phyloP scores from a whole-genome alignment of 2,113 vertebrate genomes.

The Thryonomys swinderianus region DNA sequence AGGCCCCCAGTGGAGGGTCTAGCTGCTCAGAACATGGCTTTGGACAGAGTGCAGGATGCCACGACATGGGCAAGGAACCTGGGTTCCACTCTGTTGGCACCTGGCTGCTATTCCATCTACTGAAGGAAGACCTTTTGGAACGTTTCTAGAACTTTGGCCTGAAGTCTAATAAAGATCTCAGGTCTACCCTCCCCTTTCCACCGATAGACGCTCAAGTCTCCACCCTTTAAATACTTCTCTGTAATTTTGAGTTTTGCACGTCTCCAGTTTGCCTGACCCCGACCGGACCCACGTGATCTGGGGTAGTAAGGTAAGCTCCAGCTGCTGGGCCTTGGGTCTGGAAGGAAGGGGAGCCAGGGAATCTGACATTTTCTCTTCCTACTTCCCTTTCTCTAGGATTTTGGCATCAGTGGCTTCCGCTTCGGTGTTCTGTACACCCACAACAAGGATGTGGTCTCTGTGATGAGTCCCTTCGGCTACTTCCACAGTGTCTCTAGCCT shows the following conservation, averaged over 20 bases:
- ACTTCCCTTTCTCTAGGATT: slow-evolving; percentile 87
- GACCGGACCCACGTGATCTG: slow-evolving; percentile 95
- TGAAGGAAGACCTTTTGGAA: background rate
- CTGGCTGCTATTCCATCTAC: background rate
- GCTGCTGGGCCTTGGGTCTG: background rate
- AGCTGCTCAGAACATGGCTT: background rate
- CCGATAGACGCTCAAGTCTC: background rate
- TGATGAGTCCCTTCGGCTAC: slow-evolving; percentile 87
- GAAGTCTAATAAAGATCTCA: background rate
- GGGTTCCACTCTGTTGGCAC: background rate
- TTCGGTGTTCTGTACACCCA: slow-evolving; percentile 92
- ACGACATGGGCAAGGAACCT: background rate
- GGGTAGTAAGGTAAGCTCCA: slow-evolving; percentile 92
- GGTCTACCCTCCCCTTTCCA: background rate
- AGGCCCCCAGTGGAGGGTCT: background rate
- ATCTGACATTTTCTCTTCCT: background rate
- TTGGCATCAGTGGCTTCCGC: slow-evolving; percentile 91
- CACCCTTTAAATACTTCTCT: background rate
- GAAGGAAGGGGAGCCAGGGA: background rate
- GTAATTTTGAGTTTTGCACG: background rate
- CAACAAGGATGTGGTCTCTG: slow-evolving; percentile 90
- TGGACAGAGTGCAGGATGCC: background rate
- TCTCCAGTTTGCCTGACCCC: slow-evolving; percentile 93
- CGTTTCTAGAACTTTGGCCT: background rate
- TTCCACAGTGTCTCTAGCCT: slow-evolving; percentile 91